Conservation (phyloP, 1,140 invertebrate genomes). For the Pogonomyrmex californicus region DNA sequence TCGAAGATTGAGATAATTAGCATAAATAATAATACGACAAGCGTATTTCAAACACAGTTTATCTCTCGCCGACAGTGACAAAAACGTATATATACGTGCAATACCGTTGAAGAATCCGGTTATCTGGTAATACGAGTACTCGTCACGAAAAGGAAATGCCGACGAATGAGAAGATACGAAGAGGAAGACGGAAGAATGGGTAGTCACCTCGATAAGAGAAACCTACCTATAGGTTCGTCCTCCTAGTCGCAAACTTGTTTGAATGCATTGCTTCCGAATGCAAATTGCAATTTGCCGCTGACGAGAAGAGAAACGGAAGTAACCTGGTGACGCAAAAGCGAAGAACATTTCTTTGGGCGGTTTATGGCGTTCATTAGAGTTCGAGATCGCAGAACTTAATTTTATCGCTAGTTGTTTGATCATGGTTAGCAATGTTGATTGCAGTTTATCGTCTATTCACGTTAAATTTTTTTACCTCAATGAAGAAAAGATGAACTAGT, state of each 20-base stretch:
- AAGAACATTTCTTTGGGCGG: conserved; percentile 56
- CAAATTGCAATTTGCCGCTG: conserved; percentile 75
- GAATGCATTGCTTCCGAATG: conserved; percentile 76
- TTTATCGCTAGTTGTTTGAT: conserved; percentile 53
- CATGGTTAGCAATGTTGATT: conserved; percentile 49
- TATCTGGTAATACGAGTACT: conserved; percentile 64
- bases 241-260: conserved; percentile 67
- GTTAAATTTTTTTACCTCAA: not conserved
- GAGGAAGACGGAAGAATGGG: conserved; percentile 52
- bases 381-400: conserved; percentile 50
- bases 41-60: not conserved
- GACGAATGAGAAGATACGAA: conserved; percentile 56
- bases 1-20: not conserved
- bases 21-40: conserved; percentile 28
- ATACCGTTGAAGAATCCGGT: conserved; percentile 67
- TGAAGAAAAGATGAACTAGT: not conserved
- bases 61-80: conserved; percentile 5
- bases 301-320: conserved; percentile 71
- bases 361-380: conserved; percentile 60
- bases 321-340: conserved; percentile 58
- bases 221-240: conserved; percentile 66
- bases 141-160: conserved; percentile 63
- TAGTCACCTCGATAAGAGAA: conserved; percentile 69
- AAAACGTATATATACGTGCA: conserved; percentile 8
- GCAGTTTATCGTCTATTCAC: conserved; percentile 36